Base-by-base conservation (phyloP, 2,888 invertebrate species). In the Brenthis hecate region DNA sequence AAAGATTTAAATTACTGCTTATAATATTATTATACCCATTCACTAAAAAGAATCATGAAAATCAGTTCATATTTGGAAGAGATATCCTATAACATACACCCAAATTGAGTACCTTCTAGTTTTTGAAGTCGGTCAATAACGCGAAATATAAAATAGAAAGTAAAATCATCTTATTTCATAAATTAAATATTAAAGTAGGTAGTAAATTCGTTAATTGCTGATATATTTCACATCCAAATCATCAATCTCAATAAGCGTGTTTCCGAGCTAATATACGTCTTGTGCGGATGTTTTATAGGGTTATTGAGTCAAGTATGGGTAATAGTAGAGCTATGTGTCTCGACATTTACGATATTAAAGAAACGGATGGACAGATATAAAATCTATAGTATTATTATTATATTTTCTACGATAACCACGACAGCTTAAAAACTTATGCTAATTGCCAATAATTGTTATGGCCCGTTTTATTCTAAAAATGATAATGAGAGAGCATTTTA, bases 261-360 rank as follows among this genome's bases (percentile, higher is more conserved):
- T 79, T 77, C 75, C 68, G 28, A 70, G 70, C 66, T 71, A 66
- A 62, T 70, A 70, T 70, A 72, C 67, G 80, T 86, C 82, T 85
- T 81, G 72, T 72, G 75, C 68, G 75, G 75, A 69, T 68, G 73
- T 78, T 81, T 78, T 80, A 80, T 80, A 81, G 75, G 80, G 80
- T 82, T 81, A 83, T 80, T 82, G 77, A 81, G 80, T 78, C 85
- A 82, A 81, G 77, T 82, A 80, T 75, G 1, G 2, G 2, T 11
- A 11, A 2, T 2, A 8, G 11, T 43, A 66, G 66, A 63, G 72
- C 68, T 66, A 65, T 65, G 69, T 69, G 71, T 75, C 78, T 77
- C 76, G 79, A 76, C 76, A 77, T 80, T 77, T 77, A 75, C 71
- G 61, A 74, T 74, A 53, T 56, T 36, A 50, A 14, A 50, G 23